Evolutionary conservation across 2,113 vertebrate genomes (phyloP), one percentile per base, ranked within the genome.

Genomic region (Tangachromis dhanisi): DNA sequence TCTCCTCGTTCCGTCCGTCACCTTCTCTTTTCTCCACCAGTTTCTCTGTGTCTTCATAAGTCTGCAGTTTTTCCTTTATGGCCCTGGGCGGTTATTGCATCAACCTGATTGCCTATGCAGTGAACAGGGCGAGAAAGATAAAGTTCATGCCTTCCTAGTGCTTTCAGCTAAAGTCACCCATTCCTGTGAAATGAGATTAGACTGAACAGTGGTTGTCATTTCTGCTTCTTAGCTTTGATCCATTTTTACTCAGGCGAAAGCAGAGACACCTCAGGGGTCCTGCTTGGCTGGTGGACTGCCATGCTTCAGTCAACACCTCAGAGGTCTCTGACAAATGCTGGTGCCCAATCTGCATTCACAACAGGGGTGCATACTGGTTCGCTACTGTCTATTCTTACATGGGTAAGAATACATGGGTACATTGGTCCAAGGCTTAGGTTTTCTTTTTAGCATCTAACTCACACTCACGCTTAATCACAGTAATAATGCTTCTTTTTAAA

Each of bases 161-260:
- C 42, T 78, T 78, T 73, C 4, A 26, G 54, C 83, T 83, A 68
- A 76, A 80, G 47, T 82, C 49, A 40, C 21, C 38, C 51, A 17
- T 51, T 81, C 81, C 87, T 86, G 85, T 86, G 81, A 92, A 88
- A 83, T 81, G 17, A 83, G 83, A 90, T 89, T 71, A 87, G 84
- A 66, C 80, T 5, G 38, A 92, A 76, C 83, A 86, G 55, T 45
- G 47, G 49, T 59, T 81, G 84, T 92, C 87, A 83, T 85, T 86
- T 90, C 83, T 79, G 82, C 88, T 80, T 79, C 86, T 83, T 49
- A 57, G 87, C 87, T 90, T 84, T 90, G 89, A 84, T 89, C 76
- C 59, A 49, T 59, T 92, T 87, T 49, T 71, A 87, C n/a, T 84
- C 80, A 54, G 83, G 86, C 76, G 16, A 86, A 57, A 80, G 21